A percentile compares a stretch with the other conserved stretches of the same genome.
Conservation (phyloP, 2,888 invertebrate species). For the Campaea margaritaria region DNA sequence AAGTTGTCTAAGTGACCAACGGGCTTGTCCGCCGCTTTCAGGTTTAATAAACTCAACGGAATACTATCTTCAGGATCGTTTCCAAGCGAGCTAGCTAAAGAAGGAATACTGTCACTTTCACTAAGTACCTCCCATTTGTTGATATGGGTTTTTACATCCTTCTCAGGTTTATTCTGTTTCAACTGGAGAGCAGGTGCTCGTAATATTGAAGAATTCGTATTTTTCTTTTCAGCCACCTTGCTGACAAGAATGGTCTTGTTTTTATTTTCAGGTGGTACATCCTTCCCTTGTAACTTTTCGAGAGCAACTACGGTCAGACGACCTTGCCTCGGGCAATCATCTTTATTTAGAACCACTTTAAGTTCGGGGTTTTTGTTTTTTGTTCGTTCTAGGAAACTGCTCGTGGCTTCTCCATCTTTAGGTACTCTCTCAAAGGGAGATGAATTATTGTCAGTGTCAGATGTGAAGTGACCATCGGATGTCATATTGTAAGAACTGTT, state of each 20-base stretch:
- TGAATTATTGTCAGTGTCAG: slow-evolving; percentile 72
- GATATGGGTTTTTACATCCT: slow-evolving; percentile 71
- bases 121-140: slow-evolving; percentile 86
- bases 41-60: slow-evolving; percentile 79
- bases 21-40: slow-evolving; percentile 66
- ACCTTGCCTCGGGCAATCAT: slow-evolving; percentile 81
- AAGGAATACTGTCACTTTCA: slow-evolving; percentile 86
- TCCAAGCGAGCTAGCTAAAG: slow-evolving; percentile 74
- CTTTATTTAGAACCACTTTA: slow-evolving; percentile 80
- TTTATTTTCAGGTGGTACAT: slow-evolving; percentile 56
- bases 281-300: slow-evolving; percentile 85
- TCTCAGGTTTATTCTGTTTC: slow-evolving; percentile 73
- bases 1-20: slow-evolving; percentile 65
- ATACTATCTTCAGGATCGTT: slow-evolving; percentile 86
- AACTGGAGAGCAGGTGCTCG: slow-evolving; percentile 77
- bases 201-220: slow-evolving; percentile 65
- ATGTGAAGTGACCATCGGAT: slow-evolving; percentile 71
- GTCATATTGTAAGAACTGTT: slow-evolving; percentile 52
- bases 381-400: slow-evolving; percentile 87
- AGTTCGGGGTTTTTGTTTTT: slow-evolving; percentile 75
- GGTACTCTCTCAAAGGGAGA: slow-evolving; percentile 88
- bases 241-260: slow-evolving; percentile 59
- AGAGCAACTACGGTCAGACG: slow-evolving; percentile 86
- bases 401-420: slow-evolving; percentile 88
- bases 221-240: slow-evolving; percentile 60